Percentiles rank a stretch among this genome's conserved stretches.
Evolutionary conservation across 2,888 invertebrate species (phyloP).

Genomic region (Caenorhabditis sulstoni): DNA sequence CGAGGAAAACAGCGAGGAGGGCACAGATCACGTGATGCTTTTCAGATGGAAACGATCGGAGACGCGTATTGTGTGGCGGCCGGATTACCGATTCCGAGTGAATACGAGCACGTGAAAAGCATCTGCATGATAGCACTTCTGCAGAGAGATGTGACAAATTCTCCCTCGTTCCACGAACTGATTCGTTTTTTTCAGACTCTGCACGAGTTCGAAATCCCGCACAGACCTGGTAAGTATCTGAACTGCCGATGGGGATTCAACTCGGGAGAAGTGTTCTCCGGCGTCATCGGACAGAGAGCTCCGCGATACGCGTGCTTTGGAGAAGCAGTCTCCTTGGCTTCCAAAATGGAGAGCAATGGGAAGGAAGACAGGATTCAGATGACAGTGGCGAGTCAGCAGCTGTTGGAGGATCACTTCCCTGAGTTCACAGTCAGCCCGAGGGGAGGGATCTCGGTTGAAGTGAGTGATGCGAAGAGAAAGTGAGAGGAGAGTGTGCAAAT

Average conservation of each 20-base stretch:
- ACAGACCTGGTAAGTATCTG: constrained; percentile 74
- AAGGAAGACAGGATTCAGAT: constrained; percentile 77
- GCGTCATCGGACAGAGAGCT: constrained; percentile 78
- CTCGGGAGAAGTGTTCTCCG: constrained; percentile 78
- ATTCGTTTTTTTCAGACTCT: constrained; percentile 68
- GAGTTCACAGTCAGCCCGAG: constrained; percentile 69
- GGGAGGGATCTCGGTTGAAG: constrained; percentile 42
- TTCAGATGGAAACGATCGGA: constrained; percentile 78
- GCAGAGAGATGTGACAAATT: constrained; percentile 72
- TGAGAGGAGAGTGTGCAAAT: neutral
- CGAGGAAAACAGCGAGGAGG: constrained; percentile 8
- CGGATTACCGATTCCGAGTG: constrained; percentile 73
- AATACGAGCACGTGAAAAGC: constrained; percentile 72
- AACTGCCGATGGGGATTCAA: constrained; percentile 80
- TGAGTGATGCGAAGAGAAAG: constrained; percentile 5
- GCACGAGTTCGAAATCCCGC: constrained; percentile 77
- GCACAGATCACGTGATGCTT: neutral
- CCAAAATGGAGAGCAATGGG: constrained; percentile 79
- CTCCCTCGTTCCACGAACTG: too few relatives aligned
- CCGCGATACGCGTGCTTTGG: constrained; percentile 80
- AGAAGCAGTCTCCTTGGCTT: constrained; percentile 75
- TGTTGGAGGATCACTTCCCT: constrained; percentile 73
- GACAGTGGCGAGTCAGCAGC: constrained; percentile 72
- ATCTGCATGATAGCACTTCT: constrained; percentile 77
- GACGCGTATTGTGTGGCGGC: constrained; percentile 79